Conservation (phyloP, 2,113 vertebrate species). For the Gallinago paraguaiae region DNA sequence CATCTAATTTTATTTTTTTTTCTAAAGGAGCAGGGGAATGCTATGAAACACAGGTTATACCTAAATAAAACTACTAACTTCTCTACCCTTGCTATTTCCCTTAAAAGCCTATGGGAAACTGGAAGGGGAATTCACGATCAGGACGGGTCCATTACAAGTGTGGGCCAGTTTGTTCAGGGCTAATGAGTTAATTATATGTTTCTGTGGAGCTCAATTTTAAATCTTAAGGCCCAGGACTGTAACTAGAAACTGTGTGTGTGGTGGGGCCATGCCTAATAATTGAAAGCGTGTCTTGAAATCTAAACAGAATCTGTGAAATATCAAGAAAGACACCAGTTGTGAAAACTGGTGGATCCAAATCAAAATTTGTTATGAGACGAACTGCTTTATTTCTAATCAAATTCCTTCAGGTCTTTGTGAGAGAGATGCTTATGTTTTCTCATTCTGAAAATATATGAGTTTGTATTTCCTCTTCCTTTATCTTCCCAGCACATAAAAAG, state of each 20-base stretch:
- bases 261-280: not conserved
- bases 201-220: not conserved
- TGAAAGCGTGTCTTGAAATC: not conserved
- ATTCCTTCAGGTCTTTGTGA: not conserved
- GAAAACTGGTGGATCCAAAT: not conserved
- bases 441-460: not conserved
- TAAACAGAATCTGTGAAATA: not conserved
- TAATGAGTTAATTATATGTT: not conserved
- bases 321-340: not conserved
- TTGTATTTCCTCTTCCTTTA: constrained; percentile 17
- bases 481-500: not conserved
- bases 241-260: not conserved
- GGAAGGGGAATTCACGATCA: not conserved
- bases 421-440: not conserved
- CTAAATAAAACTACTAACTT: not conserved
- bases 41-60: not conserved
- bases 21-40: not conserved
- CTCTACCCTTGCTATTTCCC: not conserved
- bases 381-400: not conserved
- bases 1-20: not conserved
- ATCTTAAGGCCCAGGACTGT: not conserved
- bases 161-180: not conserved
- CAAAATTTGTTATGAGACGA: not conserved
- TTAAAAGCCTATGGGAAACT: not conserved
- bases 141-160: not conserved